Conservation (phyloP, 2,888 invertebrate species). For the Aleiodes leptofemur region DNA sequence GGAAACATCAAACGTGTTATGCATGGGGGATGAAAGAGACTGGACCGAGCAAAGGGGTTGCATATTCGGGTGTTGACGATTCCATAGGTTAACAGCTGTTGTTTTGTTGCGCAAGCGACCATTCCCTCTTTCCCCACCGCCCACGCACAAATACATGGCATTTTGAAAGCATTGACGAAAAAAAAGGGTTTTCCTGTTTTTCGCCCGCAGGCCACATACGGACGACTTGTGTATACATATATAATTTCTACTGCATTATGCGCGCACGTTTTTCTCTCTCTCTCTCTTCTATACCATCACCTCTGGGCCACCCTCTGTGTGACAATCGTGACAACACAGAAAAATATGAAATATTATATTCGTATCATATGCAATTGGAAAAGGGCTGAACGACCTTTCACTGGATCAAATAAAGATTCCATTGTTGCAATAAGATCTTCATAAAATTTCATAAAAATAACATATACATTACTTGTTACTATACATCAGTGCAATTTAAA, state of each 20-base stretch:
- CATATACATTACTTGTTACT: background rate
- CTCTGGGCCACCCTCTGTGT: constrained; percentile 1
- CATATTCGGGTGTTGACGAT: constrained; percentile 41
- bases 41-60: constrained; percentile 38
- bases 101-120: constrained; percentile 73
- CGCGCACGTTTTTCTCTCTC: background rate
- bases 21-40: constrained; percentile 12
- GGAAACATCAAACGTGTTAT: constrained; percentile 58
- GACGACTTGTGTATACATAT: background rate
- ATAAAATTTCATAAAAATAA: background rate
- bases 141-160: constrained; percentile 22
- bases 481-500: too few relatives aligned
- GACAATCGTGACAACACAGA: background rate
- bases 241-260: constrained; percentile 27
- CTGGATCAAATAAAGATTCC: background rate
- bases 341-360: constrained; percentile 17
- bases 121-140: constrained; percentile 24
- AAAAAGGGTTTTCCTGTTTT: constrained; percentile 32
- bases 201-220: constrained; percentile 27
- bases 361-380: too few relatives aligned
- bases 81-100: constrained; percentile 68
- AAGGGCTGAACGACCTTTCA: too few relatives aligned
- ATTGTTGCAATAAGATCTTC: background rate
- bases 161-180: background rate
- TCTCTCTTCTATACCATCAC: background rate